phyloP scores from a whole-genome alignment of 2,888 invertebrate species.

The Cancer borealis region DNA sequence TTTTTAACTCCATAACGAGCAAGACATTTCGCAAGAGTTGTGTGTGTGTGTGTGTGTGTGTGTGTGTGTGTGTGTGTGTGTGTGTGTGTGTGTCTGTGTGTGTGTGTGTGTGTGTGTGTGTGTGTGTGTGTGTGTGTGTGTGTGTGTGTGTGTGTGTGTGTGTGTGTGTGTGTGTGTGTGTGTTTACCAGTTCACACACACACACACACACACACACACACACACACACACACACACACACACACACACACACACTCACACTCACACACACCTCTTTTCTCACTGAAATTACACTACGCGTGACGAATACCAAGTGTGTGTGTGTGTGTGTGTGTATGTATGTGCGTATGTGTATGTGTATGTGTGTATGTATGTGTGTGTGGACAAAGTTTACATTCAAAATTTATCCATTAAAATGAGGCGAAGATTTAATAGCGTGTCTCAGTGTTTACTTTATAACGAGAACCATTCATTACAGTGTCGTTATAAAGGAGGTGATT shows the following conservation, averaged over 20 bases:
- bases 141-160: too few relatives aligned
- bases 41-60: too few relatives aligned
- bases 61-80: too few relatives aligned
- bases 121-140: too few relatives aligned
- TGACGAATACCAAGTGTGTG: not conserved
- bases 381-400: not conserved
- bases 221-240: conserved; percentile 36
- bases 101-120: too few relatives aligned
- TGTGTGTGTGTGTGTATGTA: too few relatives aligned
- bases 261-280: not conserved
- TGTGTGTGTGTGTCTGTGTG: too few relatives aligned
- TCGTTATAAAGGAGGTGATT: not conserved
- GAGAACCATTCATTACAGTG: not conserved
- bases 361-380: not conserved
- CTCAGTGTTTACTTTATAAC: not conserved
- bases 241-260: conserved; percentile 34
- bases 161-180: too few relatives aligned
- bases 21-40: not conserved
- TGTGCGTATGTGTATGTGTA: too few relatives aligned
- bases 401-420: not conserved
- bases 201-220: conserved; percentile 40
- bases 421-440: not conserved
- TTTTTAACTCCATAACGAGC: not conserved
- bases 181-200: not conserved
- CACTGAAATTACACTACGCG: not conserved